phyloP scores from a whole-genome alignment of 2,888 invertebrate species.

The Caenorhabditis sulstoni region DNA sequence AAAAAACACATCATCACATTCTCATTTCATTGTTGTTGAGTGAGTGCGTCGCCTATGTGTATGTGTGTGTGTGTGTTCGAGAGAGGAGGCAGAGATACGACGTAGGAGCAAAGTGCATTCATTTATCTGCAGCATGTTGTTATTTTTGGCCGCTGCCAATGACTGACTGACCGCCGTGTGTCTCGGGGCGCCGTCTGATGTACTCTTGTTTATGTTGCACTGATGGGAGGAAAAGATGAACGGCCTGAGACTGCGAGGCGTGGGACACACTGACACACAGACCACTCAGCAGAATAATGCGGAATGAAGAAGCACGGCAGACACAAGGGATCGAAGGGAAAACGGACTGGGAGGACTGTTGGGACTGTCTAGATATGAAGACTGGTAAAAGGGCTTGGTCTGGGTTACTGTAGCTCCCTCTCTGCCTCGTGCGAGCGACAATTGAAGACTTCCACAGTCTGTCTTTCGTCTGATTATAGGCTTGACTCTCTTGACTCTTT shows the following conservation, averaged over 20 bases:
- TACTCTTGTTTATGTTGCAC: constrained; percentile 30
- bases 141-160: constrained; percentile 31
- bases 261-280: constrained; percentile 13
- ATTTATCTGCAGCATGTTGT: constrained; percentile 52
- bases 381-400: too few species aligned
- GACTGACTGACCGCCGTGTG: constrained; percentile 22
- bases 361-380: too few species aligned
- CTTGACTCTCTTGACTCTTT: not conserved
- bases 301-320: constrained; percentile 2
- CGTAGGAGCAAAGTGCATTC: constrained; percentile 56
- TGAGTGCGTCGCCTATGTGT: constrained; percentile 11
- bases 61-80: constrained; percentile 11
- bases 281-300: constrained; percentile 11
- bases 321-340: not conserved
- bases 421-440: too few species aligned
- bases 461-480: not conserved
- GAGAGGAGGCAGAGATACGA: constrained; percentile 19
- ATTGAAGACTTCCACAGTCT: too few species aligned
- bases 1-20: constrained; percentile 57
- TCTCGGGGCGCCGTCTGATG: constrained; percentile 18
- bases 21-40: constrained; percentile 48
- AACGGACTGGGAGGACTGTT: not conserved
- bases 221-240: constrained; percentile 21
- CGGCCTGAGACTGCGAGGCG: constrained; percentile 14
- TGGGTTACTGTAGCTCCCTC: too few species aligned